Percentiles rank a stretch among this genome's conserved stretches.
These are phyloP conservation scores for Lepilemur septentrionalis DNA, from an alignment of 2,797 vertebrate genomes.

Conservation along the genomic window DNA sequence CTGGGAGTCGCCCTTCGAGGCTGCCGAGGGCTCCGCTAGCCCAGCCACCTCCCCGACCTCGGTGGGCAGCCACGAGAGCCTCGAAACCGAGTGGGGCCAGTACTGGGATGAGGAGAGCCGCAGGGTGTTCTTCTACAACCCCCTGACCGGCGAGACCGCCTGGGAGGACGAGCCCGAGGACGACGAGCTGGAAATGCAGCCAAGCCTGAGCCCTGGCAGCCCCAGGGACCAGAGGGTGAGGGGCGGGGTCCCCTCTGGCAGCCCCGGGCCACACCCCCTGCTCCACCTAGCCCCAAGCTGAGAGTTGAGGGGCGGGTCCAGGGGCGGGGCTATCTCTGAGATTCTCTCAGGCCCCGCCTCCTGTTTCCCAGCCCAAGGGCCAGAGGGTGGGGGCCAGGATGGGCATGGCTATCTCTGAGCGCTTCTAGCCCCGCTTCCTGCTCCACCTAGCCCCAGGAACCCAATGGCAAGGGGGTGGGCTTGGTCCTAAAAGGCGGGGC, in stretches of 20 bases:
- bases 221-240: slow-evolving; percentile 86
- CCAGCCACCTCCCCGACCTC: slow-evolving; percentile 77
- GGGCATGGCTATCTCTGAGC: neutral
- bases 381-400: neutral
- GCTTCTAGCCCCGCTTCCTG: too few relatives aligned
- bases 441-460: neutral
- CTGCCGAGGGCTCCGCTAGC: slow-evolving; percentile 70
- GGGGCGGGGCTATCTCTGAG: neutral
- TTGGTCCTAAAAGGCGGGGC: neutral
- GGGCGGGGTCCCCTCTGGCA: neutral
- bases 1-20: slow-evolving; percentile 91
- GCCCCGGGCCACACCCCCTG: neutral
- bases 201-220: slow-evolving; percentile 73
- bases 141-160: slow-evolving; percentile 86
- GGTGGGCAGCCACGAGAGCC: slow-evolving; percentile 73
- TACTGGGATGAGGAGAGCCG: slow-evolving; percentile 88
- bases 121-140: slow-evolving; percentile 90
- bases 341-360: neutral
- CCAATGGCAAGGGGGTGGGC: neutral
- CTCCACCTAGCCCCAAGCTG: too few relatives aligned
- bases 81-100: slow-evolving; percentile 86
- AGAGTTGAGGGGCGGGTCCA: too few relatives aligned
- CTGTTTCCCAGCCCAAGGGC: slow-evolving; percentile 61
- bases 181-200: slow-evolving; percentile 83
- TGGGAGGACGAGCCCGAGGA: slow-evolving; percentile 86